Base-by-base conservation (phyloP, 35 echinoderm and acorn worm genomes). In the Heliocidaris erythrogramma region DNA sequence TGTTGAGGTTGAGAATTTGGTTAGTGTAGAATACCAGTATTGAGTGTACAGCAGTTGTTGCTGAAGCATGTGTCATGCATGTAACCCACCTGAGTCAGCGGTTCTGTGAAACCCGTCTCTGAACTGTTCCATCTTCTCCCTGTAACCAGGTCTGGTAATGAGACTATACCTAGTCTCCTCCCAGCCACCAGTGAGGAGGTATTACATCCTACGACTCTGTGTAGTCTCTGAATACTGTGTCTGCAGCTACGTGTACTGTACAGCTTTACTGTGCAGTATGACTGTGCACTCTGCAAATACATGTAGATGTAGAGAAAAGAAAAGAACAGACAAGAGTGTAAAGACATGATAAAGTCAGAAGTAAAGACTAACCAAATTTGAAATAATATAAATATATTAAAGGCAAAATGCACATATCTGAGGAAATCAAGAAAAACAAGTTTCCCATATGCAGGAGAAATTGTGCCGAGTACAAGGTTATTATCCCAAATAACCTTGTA, bases 61-160 rank as follows among this genome's bases (percentile, higher is more conserved):
- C 35, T 42, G 35, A 42, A 42, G 35, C 35, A 42, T 42, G 35
- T 42, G 35, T 42, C 35, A 42, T 42, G 35, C 27, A 78, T 27
- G 5, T 7, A n/a, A 78, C 65, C 27, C 5, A 92, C 91, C 91
- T 49, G 91, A 50, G 91, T 52, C 13, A 92, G 16, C 13, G 91
- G 49, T 30, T 92, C 91, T 16, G 91, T 59, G 50, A 92, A 12
- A 59, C 16, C 50, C 5, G 91, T 50, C 50, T 92, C 91, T 92
- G 91, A 17, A 59, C 91, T 92, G 91, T 92, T 92, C 91, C 91
- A 92, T 59, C 91, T 92, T 50, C 91, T 92, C 27, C 31, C 31
- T 92, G 91, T 48, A 47, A 48, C 87, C 49, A 50, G 91, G n/a
- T 49, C 91, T 52, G 91, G 31, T 49, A 92, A 13, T 30, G 48